These are phyloP conservation scores for Heliothis virescens DNA, from an alignment of 1,140 invertebrate genomes.

Conservation along the genomic window DNA sequence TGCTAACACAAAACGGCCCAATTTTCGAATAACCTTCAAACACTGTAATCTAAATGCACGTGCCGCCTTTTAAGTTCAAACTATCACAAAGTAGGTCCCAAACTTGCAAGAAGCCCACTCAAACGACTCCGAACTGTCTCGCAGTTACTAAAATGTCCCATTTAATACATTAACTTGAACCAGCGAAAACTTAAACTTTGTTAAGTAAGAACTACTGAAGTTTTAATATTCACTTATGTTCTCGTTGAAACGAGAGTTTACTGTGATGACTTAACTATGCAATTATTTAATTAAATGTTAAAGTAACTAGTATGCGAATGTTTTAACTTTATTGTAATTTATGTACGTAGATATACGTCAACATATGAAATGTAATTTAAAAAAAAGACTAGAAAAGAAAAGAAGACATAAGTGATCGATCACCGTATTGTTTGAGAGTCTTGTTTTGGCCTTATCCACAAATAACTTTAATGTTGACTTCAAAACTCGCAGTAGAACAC, in stretches of 20 bases:
- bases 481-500: no score
- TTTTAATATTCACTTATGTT: slow-evolving; percentile 8
- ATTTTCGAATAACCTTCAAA: neutral
- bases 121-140: neutral
- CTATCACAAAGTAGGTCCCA: neutral
- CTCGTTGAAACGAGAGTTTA: neutral
- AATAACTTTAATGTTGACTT: no score
- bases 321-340: neutral
- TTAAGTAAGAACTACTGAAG: neutral
- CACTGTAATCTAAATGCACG: neutral
- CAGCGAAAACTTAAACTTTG: neutral
- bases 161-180: slow-evolving; percentile 3
- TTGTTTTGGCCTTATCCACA: no score
- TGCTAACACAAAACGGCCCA: neutral
- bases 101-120: neutral
- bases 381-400: no score
- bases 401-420: no score
- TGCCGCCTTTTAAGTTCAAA: neutral
- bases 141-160: neutral
- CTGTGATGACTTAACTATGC: neutral
- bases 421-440: no score
- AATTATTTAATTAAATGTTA: neutral
- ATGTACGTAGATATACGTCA: neutral
- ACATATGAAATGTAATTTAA: neutral
- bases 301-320: neutral